Base-by-base conservation (phyloP, 2,888 invertebrate genomes). In the Mystacides longicornis region DNA sequence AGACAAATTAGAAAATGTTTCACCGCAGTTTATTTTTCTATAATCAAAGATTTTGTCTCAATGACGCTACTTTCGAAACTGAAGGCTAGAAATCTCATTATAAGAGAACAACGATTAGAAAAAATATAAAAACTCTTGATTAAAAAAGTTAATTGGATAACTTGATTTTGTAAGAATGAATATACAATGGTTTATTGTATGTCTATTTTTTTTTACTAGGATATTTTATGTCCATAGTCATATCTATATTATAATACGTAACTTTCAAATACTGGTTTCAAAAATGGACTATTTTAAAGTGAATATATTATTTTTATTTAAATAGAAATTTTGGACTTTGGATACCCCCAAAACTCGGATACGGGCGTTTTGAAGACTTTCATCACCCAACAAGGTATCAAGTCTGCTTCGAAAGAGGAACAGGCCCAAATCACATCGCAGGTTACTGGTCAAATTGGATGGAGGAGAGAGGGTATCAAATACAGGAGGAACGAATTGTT, bases 401-500 rank as follows among this genome's bases (percentile, higher is more conserved):
- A 97, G 73, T 95, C 96, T 2, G 92, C 98, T 64, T 96, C 96
- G 19, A 99, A 99, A 71, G 99, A 99, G 69, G 99, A 99, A 72
- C 99, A 99, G 71, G 93, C 97, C 55, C 98, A 98, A 73, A 99
- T 99, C 63, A 99, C 99, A 11, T 97, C 97, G 9, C 98, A 99
- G 80, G 89, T 93, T 7, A 97, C 96, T 0, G 96, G 96, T 0
- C 96, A 97, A 75, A 99, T 99, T 64, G 98, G 98, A 1, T 99
- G 99, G 99, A 82, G 99, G 62, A 83, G 99, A 19, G 99, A 99
- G 72, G 99, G 98, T 47, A 99, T 99, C 65, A 99, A 99, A 72
- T 99, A 99, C 71, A 81, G 99, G 48, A 84, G 99, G 49, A 99
- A 99, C 69, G 99, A 99, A 71, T 77, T 99, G 3, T 99, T 99